These are phyloP conservation scores for Collichthys lucidus DNA, from an alignment of 2,113 vertebrate genomes.

Conservation along the genomic window DNA sequence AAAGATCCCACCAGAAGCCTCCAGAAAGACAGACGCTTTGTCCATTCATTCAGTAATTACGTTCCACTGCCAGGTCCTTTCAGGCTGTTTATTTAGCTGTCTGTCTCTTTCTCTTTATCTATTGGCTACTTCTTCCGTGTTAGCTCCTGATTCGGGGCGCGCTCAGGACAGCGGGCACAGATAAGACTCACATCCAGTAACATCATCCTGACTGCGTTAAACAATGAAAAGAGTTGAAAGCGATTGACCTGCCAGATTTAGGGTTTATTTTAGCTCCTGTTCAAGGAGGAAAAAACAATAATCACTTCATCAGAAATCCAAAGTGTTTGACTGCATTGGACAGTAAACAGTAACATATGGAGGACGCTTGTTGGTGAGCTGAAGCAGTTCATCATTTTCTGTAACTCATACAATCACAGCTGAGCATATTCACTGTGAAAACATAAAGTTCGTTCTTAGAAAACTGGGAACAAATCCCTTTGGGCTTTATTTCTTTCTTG, in stretches of 20 bases:
- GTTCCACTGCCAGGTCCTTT: slow-evolving; percentile 85
- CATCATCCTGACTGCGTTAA: slow-evolving; percentile 26
- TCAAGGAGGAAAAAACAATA: slow-evolving; percentile 15
- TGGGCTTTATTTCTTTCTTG: slow-evolving; percentile 35
- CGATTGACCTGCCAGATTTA: slow-evolving; percentile 33
- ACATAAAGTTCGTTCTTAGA: slow-evolving; percentile 23
- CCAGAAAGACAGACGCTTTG: slow-evolving; percentile 74
- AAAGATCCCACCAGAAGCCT: slow-evolving; percentile 44
- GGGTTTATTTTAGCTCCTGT: slow-evolving; percentile 39
- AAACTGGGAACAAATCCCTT: slow-evolving; percentile 37
- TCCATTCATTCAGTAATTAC: slow-evolving; percentile 91
- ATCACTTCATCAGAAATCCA: slow-evolving; percentile 28
- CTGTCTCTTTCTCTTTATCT: slow-evolving; percentile 55
- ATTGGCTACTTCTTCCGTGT: slow-evolving; percentile 49
- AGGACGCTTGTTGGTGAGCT: background rate
- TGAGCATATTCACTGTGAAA: slow-evolving; percentile 23
- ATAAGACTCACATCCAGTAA: slow-evolving; percentile 49
- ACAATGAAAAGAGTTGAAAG: slow-evolving; percentile 42
- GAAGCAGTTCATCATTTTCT: slow-evolving; percentile 43
- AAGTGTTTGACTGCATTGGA: slow-evolving; percentile 18
- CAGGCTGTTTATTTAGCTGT: slow-evolving; percentile 84
- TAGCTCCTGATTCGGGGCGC: slow-evolving; percentile 42
- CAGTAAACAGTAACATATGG: slow-evolving; percentile 38
- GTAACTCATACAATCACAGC: background rate
- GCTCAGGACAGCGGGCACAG: slow-evolving; percentile 33